Evolutionary conservation across 2,888 invertebrate species (phyloP), one percentile per base, ranked within the genome.

Genomic region (Exephanes ischioxanthus): DNA sequence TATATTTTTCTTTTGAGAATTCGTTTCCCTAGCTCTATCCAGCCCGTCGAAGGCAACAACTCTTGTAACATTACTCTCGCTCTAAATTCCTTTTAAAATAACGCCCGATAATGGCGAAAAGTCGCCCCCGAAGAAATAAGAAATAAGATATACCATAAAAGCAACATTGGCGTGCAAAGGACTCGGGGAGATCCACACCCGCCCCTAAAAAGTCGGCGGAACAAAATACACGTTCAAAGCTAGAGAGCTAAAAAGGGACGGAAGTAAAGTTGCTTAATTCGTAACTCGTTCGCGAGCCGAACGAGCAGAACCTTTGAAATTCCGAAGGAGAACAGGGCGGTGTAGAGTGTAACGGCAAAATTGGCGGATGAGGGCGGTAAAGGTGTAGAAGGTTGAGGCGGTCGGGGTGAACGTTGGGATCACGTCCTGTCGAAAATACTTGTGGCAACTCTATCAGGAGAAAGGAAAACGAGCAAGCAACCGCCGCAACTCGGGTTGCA

Each of bases 371-470:
- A 63, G 73, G 53, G 41, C 9, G 51, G 3, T 48, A 72, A 58
- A 45, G 80, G 80, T 41, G 78, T 75, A 81, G 37, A 85, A 82
- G n/a, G 45, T 41, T 41, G 11, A 41, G 72, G 11, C 11, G 11
- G 11, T 41, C 41, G 45, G 3, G 67, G 6, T 37, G 55, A 72
- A 53, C 66, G 63, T n/a, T 33, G 61, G 75, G 85, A 85, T 85
- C 85, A 83, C 85, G 85, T 83, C 80, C 80, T 72, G 85, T 85
- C 83, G 85, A 85, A 85, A 85, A 85, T 85, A 83, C 83, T 85
- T 79, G 72, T n/a, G 80, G 82, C 82, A 83, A 85, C 76, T 83
- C 80, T 72, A 80, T 85, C 82, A 61, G 66, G 85, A 81, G 70
- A 51, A 72, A 84, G 84, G 70, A 5, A 61, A 61, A 63, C 76